Evolutionary conservation across 2,113 vertebrate species (phyloP).

Genomic region (Gobio gobio): DNA sequence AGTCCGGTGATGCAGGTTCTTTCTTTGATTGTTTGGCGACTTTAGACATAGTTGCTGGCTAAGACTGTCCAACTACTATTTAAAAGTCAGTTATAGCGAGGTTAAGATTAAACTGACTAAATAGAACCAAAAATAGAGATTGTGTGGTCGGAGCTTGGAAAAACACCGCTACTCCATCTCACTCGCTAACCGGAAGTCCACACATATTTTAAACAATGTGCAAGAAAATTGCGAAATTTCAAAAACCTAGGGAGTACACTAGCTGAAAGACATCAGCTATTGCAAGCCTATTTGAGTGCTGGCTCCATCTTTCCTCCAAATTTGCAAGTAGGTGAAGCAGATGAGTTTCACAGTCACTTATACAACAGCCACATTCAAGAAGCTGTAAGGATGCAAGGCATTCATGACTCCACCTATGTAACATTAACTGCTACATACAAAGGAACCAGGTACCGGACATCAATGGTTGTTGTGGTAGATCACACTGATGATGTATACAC

Average conservation of each 20-base stretch:
- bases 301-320: neutral
- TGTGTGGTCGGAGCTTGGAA: no score
- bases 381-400: neutral
- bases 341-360: neutral
- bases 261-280: neutral
- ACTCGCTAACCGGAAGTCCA: no score
- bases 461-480: neutral
- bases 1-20: no score
- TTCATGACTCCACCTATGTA: neutral
- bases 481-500: neutral
- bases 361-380: neutral
- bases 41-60: no score
- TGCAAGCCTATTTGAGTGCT: neutral
- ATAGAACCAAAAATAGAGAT: no score
- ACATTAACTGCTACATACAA: neutral
- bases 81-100: no score
- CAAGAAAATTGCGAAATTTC: neutral
- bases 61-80: no score
- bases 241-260: no score
- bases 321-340: neutral
- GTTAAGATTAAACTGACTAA: no score
- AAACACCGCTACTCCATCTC: no score
- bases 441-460: neutral
- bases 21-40: no score
- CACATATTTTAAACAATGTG: neutral